Base-by-base conservation (phyloP, 1,140 invertebrate species). In the Drosophila watanabei region DNA sequence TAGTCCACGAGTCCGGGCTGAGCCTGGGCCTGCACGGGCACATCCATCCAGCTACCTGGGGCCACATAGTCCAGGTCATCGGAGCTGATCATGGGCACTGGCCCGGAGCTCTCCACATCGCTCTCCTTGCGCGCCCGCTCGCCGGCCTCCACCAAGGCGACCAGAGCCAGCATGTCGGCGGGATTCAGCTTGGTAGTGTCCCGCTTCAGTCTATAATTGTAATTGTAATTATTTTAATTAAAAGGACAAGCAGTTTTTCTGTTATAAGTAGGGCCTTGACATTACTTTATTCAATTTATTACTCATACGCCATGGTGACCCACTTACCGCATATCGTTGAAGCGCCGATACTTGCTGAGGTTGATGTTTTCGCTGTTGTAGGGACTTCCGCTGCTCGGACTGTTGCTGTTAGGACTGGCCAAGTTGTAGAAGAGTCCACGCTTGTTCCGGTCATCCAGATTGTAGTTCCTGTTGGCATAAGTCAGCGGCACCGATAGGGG, bases 81-180 rank as follows among this genome's bases (percentile, higher is more conserved):
- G 39, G 73, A 65, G 52, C 70, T 59, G 5, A 76, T 70, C 48
- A 86, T 39, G 5, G 87, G 83, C 69, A 81, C 63, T 7, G 87
- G 71, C 8, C 60, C 59, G 4, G 63, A 59, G 52, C 56, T 79
- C 14, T 93, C 92, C 20, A 76, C 78, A 49, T 93, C 92, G 49
- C 60, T 80, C 11, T 93, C 92, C 57, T 93, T 89, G 45, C 92
- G 87, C 30, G 92, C 88, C 10, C 92, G 80, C 59, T 93, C 92
- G 5, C 92, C 92, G 18, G 92, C 92, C 33, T 93, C 92, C n/a
- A 93, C 92, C 14, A 93, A 46, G 4, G 92, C 92, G 16, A 93
- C 92, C 30, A 93, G 65, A 4, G 92, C 92, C 49, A 93, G 45
- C 92, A 93, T 93, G 65, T 93, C 92, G 16, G 92, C 92, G 14